Evolutionary conservation across 2,113 vertebrate genomes (phyloP).

Genomic region (cat (Felis catus)): F.catus_Fca126_mat1.0 CM031411.1:50180001-50180500

Average conservation of each 20-base stretch:
- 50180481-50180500: not conserved
- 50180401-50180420: not conserved
- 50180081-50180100: not conserved
- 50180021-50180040: not conserved
- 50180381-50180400: not conserved
- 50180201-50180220: not conserved
- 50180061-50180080: not conserved
- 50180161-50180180: not conserved
- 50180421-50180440: not conserved
- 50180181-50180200: not conserved
- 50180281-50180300: not conserved
- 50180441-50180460: not conserved
- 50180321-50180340: not conserved
- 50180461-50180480: not conserved
- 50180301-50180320: not conserved
- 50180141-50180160: too few species aligned
- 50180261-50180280: not conserved
- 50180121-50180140: not conserved
- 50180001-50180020: not conserved
- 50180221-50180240: not conserved
- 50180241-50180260: not conserved
- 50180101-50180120: too few species aligned
- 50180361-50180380: not conserved
- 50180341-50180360: not conserved
- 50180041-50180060: not conserved